Conservation (phyloP, 2,797 vertebrate species). For the Propithecus perrieri region DNA sequence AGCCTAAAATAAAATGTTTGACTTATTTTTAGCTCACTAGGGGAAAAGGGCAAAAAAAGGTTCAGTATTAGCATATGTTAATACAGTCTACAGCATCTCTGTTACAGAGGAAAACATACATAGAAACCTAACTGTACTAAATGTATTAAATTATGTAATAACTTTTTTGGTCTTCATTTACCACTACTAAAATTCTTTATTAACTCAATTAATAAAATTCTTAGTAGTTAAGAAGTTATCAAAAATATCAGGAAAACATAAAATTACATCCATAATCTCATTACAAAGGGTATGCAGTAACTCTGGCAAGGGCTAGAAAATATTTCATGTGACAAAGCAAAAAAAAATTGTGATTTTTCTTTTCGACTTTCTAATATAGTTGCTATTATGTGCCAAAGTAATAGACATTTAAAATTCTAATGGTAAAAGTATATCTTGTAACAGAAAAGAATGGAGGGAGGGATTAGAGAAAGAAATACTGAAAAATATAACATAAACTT, state of each 20-base stretch:
- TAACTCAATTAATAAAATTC: constrained; percentile 27
- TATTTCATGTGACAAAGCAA: neutral
- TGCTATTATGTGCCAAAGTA: neutral
- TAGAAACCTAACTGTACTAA: neutral
- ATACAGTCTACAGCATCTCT: neutral
- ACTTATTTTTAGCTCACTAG: neutral
- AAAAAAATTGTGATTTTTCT: neutral
- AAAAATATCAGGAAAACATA: constrained; percentile 23
- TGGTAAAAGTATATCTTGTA: neutral
- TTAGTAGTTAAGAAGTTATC: neutral
- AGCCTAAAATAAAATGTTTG: constrained; percentile 2
- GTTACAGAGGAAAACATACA: neutral
- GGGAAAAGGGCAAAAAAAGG: neutral
- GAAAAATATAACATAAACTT: neutral
- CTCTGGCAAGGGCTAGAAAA: neutral
- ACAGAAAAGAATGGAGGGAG: neutral
- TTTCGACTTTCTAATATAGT: neutral
- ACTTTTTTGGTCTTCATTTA: neutral
- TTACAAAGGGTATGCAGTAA: neutral
- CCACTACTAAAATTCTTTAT: constrained; percentile 9
- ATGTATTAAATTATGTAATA: neutral
- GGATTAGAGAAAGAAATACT: neutral
- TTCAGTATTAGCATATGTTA: neutral
- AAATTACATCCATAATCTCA: neutral
- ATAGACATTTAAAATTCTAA: constrained; percentile 28